Conservation (phyloP, 2,113 vertebrate species). For the Apodemus sylvaticus region DNA sequence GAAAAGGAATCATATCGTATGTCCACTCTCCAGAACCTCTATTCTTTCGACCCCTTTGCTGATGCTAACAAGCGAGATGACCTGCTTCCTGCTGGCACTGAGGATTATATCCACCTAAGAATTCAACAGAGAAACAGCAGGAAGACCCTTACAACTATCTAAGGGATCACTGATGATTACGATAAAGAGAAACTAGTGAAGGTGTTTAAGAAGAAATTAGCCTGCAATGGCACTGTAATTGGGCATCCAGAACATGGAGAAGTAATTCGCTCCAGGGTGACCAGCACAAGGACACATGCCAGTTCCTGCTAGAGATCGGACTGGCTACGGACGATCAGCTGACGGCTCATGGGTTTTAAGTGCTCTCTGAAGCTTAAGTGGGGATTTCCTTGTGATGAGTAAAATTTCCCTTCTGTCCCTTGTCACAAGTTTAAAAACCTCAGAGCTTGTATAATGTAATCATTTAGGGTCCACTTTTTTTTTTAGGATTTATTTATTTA, state of each 20-base stretch:
- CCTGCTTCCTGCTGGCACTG: constrained; percentile 95
- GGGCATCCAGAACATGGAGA: constrained; percentile 99
- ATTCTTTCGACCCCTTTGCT: constrained; percentile 98
- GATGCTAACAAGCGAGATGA: constrained; percentile 99
- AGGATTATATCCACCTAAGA: constrained; percentile 99
- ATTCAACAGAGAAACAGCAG: constrained; percentile 98
- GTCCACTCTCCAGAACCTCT: constrained; percentile 98
- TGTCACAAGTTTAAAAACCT: too few species aligned
- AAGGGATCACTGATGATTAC: constrained; percentile 95
- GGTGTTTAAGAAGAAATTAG: constrained; percentile 96
- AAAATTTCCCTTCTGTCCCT: too few species aligned
- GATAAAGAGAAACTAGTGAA: constrained; percentile 98
- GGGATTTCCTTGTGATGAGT: too few species aligned
- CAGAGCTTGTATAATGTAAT: too few species aligned
- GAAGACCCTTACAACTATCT: constrained; percentile 98
- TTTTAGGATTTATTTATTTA: too few species aligned
- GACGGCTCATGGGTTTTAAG: too few species aligned
- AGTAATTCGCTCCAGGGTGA: constrained; percentile 98
- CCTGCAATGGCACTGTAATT: constrained; percentile 99
- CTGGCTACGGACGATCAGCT: too few species aligned
- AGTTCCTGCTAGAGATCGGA: constrained; percentile 91
- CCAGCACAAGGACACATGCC: constrained; percentile 98
- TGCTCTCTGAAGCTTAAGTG: too few species aligned
- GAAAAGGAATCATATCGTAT: constrained; percentile 94
- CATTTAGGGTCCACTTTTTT: too few species aligned